Base-by-base conservation (phyloP, 2,888 invertebrate genomes). In the Caenorhabditis sp. region DNA sequence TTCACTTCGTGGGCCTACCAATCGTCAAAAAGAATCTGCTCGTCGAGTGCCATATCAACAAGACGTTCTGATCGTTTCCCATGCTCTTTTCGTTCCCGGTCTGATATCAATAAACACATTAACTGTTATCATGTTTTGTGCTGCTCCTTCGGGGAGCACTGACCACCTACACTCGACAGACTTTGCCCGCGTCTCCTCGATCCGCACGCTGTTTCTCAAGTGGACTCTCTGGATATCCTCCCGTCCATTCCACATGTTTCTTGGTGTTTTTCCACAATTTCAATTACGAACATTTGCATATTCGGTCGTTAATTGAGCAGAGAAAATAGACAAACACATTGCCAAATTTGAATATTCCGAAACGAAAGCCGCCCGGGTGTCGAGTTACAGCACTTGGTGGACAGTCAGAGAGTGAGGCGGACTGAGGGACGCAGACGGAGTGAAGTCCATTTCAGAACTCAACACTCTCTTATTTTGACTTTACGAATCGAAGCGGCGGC, bases 331-430 rank as follows among this genome's bases (percentile, higher is more conserved):
- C 58, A 59, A 58, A 68, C 50, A 68, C 39, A 68, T 46, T 37
- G 53, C 52, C 68, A 68, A 68, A 68, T 68, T 68, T 68, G 68
- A 68, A 68, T 68, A 68, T 68, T 68, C 58, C 68, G 68, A 58
- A 59, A 52, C 68, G 68, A 59, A 68, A 68, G 68, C 59, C 56
- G 56, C 20, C 11, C 46, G 48, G 58, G 68, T 68, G 59, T 68
- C 59, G 43, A 59, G 58, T 68, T 68, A 68, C 68, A 68, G 68
- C 62, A 59, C 59, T 68, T 68, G 68, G 68, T 68, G 68, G 52
- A 39, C 68, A 52, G 9, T 26, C 30, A 68, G 20, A 68, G 50
- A 59, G 58, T 52, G 43, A 13, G 30, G 6, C n/a, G 6, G 35
- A 41, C 24, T 15, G 50, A 50, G 68, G 59, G 68, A 68, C 58